Evolutionary conservation across 2,888 invertebrate species (phyloP).

Genomic region (Subacronicta megacephala): DNA sequence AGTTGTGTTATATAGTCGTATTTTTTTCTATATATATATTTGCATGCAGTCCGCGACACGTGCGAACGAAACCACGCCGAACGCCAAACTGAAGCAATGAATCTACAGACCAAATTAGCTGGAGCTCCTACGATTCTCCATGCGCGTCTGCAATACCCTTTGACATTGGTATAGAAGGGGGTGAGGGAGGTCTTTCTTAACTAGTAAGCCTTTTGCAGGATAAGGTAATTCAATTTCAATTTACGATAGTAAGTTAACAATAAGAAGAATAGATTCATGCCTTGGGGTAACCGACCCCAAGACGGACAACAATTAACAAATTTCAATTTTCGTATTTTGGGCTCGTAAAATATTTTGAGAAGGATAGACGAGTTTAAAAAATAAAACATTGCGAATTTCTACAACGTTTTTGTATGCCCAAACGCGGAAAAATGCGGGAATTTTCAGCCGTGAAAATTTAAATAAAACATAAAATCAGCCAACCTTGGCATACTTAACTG

Average conservation of each 20-base stretch:
- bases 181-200: slow-evolving; percentile 33
- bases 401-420: neutral
- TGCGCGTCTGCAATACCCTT: slow-evolving; percentile 50
- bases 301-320: no score
- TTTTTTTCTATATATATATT: slow-evolving; percentile 15
- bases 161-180: slow-evolving; percentile 33
- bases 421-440: neutral
- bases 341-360: no score
- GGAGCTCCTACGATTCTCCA: slow-evolving; percentile 32
- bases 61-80: slow-evolving; percentile 43
- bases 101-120: slow-evolving; percentile 33
- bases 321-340: neutral
- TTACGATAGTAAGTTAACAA: slow-evolving; percentile 50
- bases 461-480: neutral
- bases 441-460: neutral
- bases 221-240: slow-evolving; percentile 57
- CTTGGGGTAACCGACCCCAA: no score
- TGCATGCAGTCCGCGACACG: slow-evolving; percentile 25
- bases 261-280: slow-evolving; percentile 16
- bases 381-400: neutral
- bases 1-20: slow-evolving; percentile 28
- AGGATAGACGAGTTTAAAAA: no score
- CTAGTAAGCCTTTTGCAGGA: slow-evolving; percentile 47
- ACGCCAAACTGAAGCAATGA: slow-evolving; percentile 43
- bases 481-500: neutral